Evolutionary conservation across 2,797 vertebrate species (phyloP).

Genomic region (Hydrocynus forskahlii): DNA sequence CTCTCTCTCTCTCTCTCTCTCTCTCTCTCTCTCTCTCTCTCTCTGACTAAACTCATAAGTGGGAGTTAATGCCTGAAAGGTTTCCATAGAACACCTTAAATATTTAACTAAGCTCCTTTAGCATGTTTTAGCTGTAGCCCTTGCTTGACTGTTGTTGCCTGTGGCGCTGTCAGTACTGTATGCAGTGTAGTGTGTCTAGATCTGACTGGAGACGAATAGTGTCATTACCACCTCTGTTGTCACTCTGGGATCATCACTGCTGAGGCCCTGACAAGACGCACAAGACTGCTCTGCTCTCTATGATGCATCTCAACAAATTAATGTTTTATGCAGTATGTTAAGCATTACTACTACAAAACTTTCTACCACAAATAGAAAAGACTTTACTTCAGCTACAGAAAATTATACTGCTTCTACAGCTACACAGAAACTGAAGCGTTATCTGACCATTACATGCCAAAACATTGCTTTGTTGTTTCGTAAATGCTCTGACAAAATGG

Average conservation of each 20-base stretch:
- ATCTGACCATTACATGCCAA: neutral
- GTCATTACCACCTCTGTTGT: neutral
- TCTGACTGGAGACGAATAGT: neutral
- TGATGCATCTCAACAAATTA: neutral
- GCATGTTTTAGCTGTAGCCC: neutral
- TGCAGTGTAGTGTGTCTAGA: neutral
- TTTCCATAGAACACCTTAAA: neutral
- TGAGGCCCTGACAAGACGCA: neutral
- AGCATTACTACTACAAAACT: no score
- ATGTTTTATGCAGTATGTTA: no score
- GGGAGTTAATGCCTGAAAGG: neutral
- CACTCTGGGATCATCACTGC: constrained; percentile 13
- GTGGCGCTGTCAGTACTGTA: neutral
- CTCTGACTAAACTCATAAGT: neutral
- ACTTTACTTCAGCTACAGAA: no score
- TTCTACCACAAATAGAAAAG: no score
- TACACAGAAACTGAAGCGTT: neutral
- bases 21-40: neutral
- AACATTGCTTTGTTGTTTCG: neutral
- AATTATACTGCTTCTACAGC: no score
- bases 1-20: neutral
- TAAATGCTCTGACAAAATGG: neutral
- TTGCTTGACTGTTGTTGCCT: neutral
- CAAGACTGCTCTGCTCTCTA: neutral
- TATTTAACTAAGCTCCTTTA: constrained; percentile 7